Percentiles rank a stretch among this genome's conserved stretches.
Evolutionary conservation across 2,797 vertebrate species (phyloP).

Genomic region (Bufotes viridis): DNA sequence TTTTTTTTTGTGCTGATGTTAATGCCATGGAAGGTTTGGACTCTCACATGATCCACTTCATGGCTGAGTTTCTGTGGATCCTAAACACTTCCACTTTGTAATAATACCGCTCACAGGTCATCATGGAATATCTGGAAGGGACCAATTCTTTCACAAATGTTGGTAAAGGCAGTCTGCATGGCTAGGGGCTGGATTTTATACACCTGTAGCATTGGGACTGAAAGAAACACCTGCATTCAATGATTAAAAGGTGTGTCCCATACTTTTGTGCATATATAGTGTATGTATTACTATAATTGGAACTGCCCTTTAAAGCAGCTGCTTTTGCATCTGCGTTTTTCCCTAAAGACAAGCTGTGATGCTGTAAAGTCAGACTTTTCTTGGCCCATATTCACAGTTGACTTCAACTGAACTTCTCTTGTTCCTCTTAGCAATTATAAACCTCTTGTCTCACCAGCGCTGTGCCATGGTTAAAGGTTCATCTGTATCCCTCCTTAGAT

Average conservation of each 20-base stretch:
- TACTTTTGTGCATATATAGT: not conserved
- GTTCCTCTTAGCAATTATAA: not conserved
- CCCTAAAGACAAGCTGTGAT: not conserved
- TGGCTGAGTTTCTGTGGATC: too few relatives aligned
- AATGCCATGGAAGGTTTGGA: too few relatives aligned
- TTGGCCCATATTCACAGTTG: not conserved
- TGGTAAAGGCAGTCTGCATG: too few relatives aligned
- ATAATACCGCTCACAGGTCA: too few relatives aligned
- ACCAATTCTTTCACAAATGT: too few relatives aligned
- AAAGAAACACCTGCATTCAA: too few relatives aligned
- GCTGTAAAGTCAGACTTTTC: not conserved
- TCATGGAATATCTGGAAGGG: too few relatives aligned
- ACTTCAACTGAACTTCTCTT: not conserved
- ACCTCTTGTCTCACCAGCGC: not conserved
- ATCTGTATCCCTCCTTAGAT: not conserved
- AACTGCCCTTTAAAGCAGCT: not conserved
- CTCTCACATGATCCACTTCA: too few relatives aligned
- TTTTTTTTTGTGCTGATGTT: too few relatives aligned
- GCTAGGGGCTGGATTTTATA: too few relatives aligned
- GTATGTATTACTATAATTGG: not conserved
- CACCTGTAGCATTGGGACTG: too few relatives aligned
- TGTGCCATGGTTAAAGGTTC: not conserved
- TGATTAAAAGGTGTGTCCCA: not conserved
- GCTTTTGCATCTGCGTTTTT: not conserved
- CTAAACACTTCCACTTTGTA: too few relatives aligned